Percentiles rank a stretch among this genome's conserved stretches.
Evolutionary conservation across 2,888 invertebrate genomes (phyloP).

Genomic region (Craniophora ligustri): DNA sequence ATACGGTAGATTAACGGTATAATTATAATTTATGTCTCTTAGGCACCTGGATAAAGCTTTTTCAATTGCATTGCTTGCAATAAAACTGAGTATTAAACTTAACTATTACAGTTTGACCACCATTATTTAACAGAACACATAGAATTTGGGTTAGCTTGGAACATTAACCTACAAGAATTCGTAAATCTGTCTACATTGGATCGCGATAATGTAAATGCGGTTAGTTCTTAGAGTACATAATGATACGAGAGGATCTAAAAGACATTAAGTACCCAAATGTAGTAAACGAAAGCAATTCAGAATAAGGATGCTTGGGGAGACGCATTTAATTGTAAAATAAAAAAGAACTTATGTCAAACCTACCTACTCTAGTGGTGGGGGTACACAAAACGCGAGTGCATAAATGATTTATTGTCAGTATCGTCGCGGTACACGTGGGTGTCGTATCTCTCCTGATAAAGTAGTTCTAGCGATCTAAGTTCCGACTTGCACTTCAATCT

Average conservation of each 20-base stretch:
- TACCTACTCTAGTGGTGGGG: constrained; percentile 37
- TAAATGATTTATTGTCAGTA: constrained; percentile 64
- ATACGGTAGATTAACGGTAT: constrained; percentile 20
- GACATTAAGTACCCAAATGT: constrained; percentile 15
- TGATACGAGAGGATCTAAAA: constrained; percentile 11
- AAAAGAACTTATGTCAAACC: too few relatives aligned
- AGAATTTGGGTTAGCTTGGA: constrained; percentile 30
- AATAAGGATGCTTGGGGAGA: neutral
- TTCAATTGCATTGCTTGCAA: constrained; percentile 11
- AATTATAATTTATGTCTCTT: constrained; percentile 22
- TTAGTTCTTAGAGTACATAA: constrained; percentile 14
- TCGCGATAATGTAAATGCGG: constrained; percentile 33
- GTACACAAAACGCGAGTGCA: constrained; percentile 58
- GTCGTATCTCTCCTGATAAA: constrained; percentile 58
- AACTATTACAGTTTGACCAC: constrained; percentile 22
- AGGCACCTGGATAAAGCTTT: constrained; percentile 39
- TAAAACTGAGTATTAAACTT: constrained; percentile 21
- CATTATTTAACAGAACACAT: constrained; percentile 24
- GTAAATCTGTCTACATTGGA: constrained; percentile 36
- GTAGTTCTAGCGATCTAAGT: constrained; percentile 58
- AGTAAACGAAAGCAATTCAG: constrained; percentile 8
- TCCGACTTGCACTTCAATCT: constrained; percentile 65
- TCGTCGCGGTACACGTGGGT: constrained; percentile 60
- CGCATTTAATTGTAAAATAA: neutral
- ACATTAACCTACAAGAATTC: constrained; percentile 30